Percentiles rank a stretch among this genome's conserved stretches.
Conservation (phyloP, 1,140 invertebrate species). For the Heliothis virescens region DNA sequence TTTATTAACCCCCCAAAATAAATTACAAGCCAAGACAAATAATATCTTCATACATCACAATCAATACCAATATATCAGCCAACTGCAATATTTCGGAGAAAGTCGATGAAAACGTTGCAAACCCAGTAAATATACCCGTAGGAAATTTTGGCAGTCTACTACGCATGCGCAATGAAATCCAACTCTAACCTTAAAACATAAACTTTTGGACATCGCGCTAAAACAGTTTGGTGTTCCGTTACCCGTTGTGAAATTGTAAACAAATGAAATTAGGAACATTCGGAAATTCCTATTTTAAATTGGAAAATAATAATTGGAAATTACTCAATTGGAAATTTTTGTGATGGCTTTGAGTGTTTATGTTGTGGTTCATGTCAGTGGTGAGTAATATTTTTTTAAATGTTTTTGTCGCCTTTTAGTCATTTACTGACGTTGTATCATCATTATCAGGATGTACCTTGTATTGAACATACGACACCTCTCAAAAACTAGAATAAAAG, state of each 20-base stretch:
- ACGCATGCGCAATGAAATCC: slow-evolving; percentile 62
- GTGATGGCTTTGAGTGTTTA: slow-evolving; percentile 3
- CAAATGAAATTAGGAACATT: slow-evolving; percentile 20
- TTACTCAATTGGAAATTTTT: background rate
- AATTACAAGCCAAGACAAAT: background rate
- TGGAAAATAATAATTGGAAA: slow-evolving; percentile 1
- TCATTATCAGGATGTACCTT: too few relatives aligned
- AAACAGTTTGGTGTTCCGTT: slow-evolving; percentile 30
- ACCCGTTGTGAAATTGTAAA: slow-evolving; percentile 30
- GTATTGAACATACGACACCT: too few relatives aligned
- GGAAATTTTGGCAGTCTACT: slow-evolving; percentile 62
- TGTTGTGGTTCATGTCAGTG: background rate
- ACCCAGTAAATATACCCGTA: slow-evolving; percentile 51
- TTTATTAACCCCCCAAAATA: background rate
- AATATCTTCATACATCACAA: background rate
- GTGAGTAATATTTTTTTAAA: background rate
- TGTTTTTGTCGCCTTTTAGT: background rate
- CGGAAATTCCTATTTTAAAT: background rate
- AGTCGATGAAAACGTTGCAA: slow-evolving; percentile 78
- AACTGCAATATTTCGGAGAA: slow-evolving; percentile 53
- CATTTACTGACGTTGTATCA: too few relatives aligned
- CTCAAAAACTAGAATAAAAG: too few relatives aligned
- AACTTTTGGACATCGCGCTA: slow-evolving; percentile 30
- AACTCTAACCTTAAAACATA: slow-evolving; percentile 25
- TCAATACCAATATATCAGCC: slow-evolving; percentile 1